These are phyloP conservation scores for Lacanobia oleracea DNA, from an alignment of 2,888 invertebrate genomes.

Conservation along the genomic window DNA sequence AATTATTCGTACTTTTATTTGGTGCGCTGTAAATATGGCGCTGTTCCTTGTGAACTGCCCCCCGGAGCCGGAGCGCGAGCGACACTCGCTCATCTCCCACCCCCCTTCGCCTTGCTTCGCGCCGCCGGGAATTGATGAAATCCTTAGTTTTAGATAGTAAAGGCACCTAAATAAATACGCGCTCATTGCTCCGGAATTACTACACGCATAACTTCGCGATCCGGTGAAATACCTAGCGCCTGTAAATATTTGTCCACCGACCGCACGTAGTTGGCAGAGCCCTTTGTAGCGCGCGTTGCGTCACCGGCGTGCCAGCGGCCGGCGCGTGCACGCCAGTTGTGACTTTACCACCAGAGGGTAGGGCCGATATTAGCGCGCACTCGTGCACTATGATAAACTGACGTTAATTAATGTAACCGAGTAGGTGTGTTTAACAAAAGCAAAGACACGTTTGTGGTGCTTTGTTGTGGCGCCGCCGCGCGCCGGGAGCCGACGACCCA, in stretches of 20 bases:
- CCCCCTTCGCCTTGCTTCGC: background rate
- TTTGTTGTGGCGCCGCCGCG: slow-evolving; percentile 31
- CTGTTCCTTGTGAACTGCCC: slow-evolving; percentile 12
- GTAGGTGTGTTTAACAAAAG: slow-evolving; percentile 53
- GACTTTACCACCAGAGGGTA: background rate
- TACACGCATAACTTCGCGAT: slow-evolving; percentile 50
- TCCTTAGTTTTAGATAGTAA: slow-evolving; percentile 36
- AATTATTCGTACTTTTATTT: slow-evolving; percentile 12
- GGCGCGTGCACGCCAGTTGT: background rate
- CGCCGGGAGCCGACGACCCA: too few relatives aligned
- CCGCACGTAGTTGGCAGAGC: slow-evolving; percentile 49
- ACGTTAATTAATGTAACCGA: slow-evolving; percentile 56
- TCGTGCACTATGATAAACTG: slow-evolving; percentile 26
- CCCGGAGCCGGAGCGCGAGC: background rate
- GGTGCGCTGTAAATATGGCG: slow-evolving; percentile 11
- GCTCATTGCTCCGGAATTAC: slow-evolving; percentile 41
- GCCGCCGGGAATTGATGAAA: slow-evolving; percentile 20
- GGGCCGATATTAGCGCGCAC: background rate
- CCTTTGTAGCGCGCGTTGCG: slow-evolving; percentile 45
- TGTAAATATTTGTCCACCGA: slow-evolving; percentile 55
- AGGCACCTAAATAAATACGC: slow-evolving; percentile 48
- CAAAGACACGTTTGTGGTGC: slow-evolving; percentile 47
- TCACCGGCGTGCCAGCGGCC: slow-evolving; percentile 12
- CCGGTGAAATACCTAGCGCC: slow-evolving; percentile 44
- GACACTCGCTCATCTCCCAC: background rate